These are phyloP conservation scores for Quadriops clusia DNA, from an alignment of 2,888 invertebrate genomes.

Conservation along the genomic window DNA sequence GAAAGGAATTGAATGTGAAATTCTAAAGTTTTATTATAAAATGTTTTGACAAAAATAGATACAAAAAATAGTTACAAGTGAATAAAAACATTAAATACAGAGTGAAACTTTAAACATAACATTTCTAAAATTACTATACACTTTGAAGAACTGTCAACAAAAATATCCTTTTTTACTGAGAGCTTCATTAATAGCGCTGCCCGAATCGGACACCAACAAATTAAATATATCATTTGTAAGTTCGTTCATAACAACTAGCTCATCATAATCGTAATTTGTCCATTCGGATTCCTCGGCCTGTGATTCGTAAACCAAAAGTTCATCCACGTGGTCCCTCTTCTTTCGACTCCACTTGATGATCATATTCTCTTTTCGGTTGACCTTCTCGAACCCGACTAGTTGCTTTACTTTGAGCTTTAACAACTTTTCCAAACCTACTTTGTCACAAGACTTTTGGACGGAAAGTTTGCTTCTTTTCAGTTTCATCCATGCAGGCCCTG, in stretches of 20 bases:
- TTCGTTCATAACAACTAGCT: slow-evolving; percentile 52
- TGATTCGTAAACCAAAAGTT: slow-evolving; percentile 56
- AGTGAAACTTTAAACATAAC: slow-evolving; percentile 11
- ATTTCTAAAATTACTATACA: slow-evolving; percentile 12
- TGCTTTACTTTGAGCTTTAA: slow-evolving; percentile 42
- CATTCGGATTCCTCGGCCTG: slow-evolving; percentile 61
- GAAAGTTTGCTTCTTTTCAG: slow-evolving; percentile 32
- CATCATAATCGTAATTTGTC: slow-evolving; percentile 62
- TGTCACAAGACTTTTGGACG: slow-evolving; percentile 38
- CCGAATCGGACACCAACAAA: slow-evolving; percentile 41
- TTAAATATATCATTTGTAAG: slow-evolving; percentile 46
- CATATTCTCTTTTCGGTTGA: slow-evolving; percentile 42
- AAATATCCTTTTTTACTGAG: slow-evolving; percentile 18
- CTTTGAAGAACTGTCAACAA: slow-evolving; percentile 8
- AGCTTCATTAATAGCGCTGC: slow-evolving; percentile 23
- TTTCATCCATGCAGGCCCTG: slow-evolving; percentile 43
- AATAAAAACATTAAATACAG: slow-evolving; percentile 11
- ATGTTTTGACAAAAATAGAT: slow-evolving; percentile 15
- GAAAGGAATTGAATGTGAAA: no score
- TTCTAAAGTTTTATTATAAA: slow-evolving; percentile 9
- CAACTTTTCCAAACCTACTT: slow-evolving; percentile 38
- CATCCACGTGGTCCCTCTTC: slow-evolving; percentile 58
- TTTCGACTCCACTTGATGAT: slow-evolving; percentile 51
- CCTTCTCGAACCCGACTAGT: slow-evolving; percentile 42
- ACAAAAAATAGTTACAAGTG: slow-evolving; percentile 14